A percentile compares a stretch with the other conserved stretches of the same genome.
Evolutionary conservation across 1,140 invertebrate genomes (phyloP).

Genomic region (Liolophura sinensis): DNA sequence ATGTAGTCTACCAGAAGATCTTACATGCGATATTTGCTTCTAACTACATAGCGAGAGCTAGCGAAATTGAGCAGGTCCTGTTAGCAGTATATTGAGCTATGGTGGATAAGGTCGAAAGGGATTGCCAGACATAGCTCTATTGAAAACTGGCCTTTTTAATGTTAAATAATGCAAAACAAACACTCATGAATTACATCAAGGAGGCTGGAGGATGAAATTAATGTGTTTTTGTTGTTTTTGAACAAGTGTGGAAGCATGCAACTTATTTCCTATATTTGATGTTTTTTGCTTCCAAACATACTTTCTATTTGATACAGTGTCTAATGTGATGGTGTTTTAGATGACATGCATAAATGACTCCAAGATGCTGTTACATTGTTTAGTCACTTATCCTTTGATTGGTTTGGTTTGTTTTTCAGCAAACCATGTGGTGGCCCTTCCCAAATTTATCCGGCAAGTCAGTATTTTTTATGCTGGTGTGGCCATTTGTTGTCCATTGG

Average conservation of each 20-base stretch:
- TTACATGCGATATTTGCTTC: too few species aligned
- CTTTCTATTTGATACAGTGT: background rate
- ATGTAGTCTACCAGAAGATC: background rate
- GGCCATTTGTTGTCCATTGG: conserved; percentile 57
- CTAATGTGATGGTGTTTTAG: background rate
- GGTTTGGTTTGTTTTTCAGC: conserved; percentile 15
- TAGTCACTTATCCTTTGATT: conserved; percentile 3
- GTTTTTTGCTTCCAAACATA: background rate
- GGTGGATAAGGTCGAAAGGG: background rate
- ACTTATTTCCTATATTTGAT: too few species aligned
- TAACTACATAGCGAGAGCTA: too few species aligned
- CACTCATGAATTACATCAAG: too few species aligned
- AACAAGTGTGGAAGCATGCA: too few species aligned
- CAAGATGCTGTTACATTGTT: background rate
- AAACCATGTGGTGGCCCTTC: conserved; percentile 55
- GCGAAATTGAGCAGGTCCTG: too few species aligned
- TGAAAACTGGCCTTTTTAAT: too few species aligned
- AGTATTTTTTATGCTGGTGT: conserved; percentile 54
- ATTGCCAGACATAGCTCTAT: too few species aligned
- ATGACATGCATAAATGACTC: background rate
- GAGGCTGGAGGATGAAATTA: too few species aligned
- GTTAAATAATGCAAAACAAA: too few species aligned
- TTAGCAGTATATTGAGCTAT: background rate
- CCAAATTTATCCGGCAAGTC: conserved; percentile 51
- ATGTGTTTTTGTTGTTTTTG: too few species aligned